These are phyloP conservation scores for Oreotrochilus melanogaster DNA, from an alignment of 2,113 vertebrate genomes.

Conservation along the genomic window DNA sequence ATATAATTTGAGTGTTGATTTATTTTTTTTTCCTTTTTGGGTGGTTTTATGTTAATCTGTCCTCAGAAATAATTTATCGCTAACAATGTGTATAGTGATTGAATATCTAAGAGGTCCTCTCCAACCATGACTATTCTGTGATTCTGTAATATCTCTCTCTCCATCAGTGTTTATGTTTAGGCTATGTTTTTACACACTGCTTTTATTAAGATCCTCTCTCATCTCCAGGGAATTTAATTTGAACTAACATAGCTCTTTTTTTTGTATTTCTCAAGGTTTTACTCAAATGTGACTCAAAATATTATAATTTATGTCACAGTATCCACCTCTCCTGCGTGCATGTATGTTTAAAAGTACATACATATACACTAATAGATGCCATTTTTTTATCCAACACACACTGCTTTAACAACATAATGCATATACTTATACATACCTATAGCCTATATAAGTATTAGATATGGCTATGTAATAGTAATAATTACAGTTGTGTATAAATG, in stretches of 20 bases:
- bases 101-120: neutral
- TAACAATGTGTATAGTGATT: neutral
- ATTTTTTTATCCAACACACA: neutral
- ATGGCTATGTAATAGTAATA: neutral
- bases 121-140: too few relatives aligned
- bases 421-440: neutral
- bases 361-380: neutral
- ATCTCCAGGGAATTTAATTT: neutral
- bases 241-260: neutral
- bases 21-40: neutral
- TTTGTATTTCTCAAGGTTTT: neutral
- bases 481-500: neutral
- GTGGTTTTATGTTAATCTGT: neutral
- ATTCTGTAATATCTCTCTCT: neutral
- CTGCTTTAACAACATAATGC: neutral
- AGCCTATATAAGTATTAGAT: neutral
- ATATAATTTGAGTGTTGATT: neutral
- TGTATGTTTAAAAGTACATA: neutral
- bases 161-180: neutral
- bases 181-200: neutral
- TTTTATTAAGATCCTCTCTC: neutral
- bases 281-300: neutral
- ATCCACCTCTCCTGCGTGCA: neutral
- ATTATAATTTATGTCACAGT: neutral
- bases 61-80: neutral